A percentile compares a stretch with the other conserved stretches of the same genome.
Conservation (phyloP, 2,113 vertebrate species). For the Pagrus major region DNA sequence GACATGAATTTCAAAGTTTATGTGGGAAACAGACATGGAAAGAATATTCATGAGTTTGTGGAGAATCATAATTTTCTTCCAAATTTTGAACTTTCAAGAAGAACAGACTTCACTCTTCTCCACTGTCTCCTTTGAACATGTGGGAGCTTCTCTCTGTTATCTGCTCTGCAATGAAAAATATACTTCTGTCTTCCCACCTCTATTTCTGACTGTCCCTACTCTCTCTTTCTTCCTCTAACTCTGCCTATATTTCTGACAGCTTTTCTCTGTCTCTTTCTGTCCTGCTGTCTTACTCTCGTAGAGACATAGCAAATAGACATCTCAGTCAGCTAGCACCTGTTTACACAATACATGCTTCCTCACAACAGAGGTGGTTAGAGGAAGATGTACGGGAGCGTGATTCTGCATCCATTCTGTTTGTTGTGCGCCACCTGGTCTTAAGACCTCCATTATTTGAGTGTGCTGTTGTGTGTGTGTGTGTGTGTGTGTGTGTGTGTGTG, state of each 20-base stretch:
- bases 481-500: too few species aligned
- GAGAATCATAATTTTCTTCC: conserved; percentile 2
- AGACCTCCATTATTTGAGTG: conserved; percentile 42
- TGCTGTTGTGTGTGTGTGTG: conserved; percentile 9
- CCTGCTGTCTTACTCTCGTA: conserved; percentile 19
- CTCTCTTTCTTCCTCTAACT: conserved; percentile 3
- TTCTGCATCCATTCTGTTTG: conserved; percentile 62
- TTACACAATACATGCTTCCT: conserved; percentile 42
- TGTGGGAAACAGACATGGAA: not conserved
- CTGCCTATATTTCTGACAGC: conserved; percentile 19
- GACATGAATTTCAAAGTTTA: not conserved
- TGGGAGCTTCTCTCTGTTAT: not conserved
- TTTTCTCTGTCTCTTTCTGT: conserved; percentile 27
- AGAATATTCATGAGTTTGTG: not conserved
- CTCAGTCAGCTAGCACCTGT: conserved; percentile 50
- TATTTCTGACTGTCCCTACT: not conserved
- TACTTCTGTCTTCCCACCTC: not conserved
- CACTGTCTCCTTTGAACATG: conserved; percentile 11
- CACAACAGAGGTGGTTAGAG: conserved; percentile 43
- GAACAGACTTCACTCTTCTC: not conserved
- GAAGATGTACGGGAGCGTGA: conserved; percentile 39
- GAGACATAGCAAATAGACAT: conserved; percentile 40
- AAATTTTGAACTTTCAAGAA: conserved; percentile 18
- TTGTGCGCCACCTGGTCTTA: conserved; percentile 31
- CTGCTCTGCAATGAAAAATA: not conserved